Base-by-base conservation (phyloP, 1,140 invertebrate species). In the Drosophila nigromelanica region DNA sequence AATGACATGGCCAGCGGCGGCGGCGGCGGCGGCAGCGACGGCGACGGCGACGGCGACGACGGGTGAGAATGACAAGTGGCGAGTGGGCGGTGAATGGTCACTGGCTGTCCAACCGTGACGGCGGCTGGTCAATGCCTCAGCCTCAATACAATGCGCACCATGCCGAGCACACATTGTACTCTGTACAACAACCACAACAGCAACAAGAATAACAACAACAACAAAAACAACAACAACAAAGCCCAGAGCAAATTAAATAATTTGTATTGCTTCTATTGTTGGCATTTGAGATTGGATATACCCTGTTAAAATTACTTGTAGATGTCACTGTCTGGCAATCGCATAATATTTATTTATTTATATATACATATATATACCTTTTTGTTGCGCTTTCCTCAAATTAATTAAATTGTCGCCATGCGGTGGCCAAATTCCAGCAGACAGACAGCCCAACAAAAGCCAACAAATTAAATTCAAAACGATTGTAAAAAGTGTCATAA, bases 361-460 rank as follows among this genome's bases (percentile, higher is more conserved):
- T 54, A 27, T 27, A 27, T 27, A 27, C 3, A 27, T 27, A 27
- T 27, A 27, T 27, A 27, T 0, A 27, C 27, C 0, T 56, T 69
- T 69, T 15, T 63, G 43, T 27, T 27, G 27, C 27, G 27, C 27
- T 27, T 5, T 6, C 4, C 55, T 59, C 50, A 73, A 86, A 85
- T 86, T 87, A 87, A 87, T 87, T 78, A 87, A 89, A 89, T 71
- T 74, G 82, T 76, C 82, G 60, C 35, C 47, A 18, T 27, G 27
- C 27, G 27, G 27, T 27, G 27, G 27, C 27, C 12, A 10, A 58
- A 50, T 50, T 27, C 48, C 35, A 58, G n/a, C 35, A 51, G 35
- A 27, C 39, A 54, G 63, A 70, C 14, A 62, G 12, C 30, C 39
- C 33, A 47, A 11, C 39, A 58, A 58, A 39, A 56, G 35, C 35